phyloP scores from a whole-genome alignment of 2,797 vertebrate genomes.

The Manis crassicaudata region DNA sequence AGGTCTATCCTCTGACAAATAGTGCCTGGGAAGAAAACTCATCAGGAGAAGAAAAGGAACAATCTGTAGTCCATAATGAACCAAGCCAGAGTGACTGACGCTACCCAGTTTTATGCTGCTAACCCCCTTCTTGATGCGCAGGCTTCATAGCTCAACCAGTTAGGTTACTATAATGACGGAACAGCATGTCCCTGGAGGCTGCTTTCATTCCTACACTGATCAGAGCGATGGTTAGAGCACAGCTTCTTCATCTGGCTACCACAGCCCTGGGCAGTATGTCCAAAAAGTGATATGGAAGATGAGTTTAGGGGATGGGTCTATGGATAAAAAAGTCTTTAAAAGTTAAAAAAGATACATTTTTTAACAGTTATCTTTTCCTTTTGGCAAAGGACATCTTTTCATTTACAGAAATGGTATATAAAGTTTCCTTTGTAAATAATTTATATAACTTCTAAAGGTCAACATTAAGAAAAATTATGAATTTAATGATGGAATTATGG shows the following conservation, averaged over 20 bases:
- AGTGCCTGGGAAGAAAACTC: not conserved
- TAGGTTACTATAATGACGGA: not conserved
- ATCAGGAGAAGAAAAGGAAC: not conserved
- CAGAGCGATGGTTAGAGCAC: not conserved
- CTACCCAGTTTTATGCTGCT: not conserved
- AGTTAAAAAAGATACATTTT: not conserved
- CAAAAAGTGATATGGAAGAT: not conserved
- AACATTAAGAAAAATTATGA: not conserved
- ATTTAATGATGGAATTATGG: not conserved
- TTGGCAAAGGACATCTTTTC: constrained; percentile 4
- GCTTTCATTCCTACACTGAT: not conserved
- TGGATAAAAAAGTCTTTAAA: not conserved
- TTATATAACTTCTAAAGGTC: not conserved
- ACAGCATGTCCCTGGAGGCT: not conserved
- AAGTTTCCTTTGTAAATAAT: not conserved
- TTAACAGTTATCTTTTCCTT: not conserved
- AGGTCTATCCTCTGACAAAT: not conserved
- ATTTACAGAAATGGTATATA: not conserved
- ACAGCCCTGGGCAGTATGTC: not conserved
- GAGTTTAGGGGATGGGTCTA: not conserved
- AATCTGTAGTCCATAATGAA: not conserved
- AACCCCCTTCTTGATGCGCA: too few relatives aligned
- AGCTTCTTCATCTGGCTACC: not conserved
- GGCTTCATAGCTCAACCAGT: not conserved
- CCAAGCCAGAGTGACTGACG: not conserved